These are phyloP conservation scores for Eupithecia inturbata DNA, from an alignment of 2,888 invertebrate genomes.

Conservation along the genomic window DNA sequence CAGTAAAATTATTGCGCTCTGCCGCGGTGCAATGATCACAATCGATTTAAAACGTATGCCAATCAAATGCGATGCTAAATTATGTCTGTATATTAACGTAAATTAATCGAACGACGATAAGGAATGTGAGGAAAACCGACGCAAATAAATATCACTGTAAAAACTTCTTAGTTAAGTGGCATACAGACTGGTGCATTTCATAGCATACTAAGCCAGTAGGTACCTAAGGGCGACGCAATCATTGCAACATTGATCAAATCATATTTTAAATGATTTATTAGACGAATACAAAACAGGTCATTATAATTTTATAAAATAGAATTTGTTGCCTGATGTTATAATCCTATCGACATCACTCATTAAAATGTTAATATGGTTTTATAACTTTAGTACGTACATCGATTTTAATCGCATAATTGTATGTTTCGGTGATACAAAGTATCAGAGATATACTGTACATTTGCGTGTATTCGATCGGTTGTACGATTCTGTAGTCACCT, in stretches of 20 bases:
- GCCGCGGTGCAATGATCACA: slow-evolving; percentile 8
- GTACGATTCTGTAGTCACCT: slow-evolving; percentile 19
- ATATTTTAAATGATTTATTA: not conserved
- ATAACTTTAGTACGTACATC: not conserved
- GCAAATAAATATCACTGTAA: slow-evolving; percentile 24
- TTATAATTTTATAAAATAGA: not conserved
- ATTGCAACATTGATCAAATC: not conserved
- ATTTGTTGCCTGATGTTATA: not conserved
- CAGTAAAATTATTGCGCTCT: not conserved
- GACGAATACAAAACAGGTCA: not conserved
- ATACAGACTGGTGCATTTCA: slow-evolving; percentile 10
- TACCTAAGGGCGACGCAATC: not conserved
- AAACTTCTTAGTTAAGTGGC: slow-evolving; percentile 8
- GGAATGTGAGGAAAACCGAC: slow-evolving; percentile 37
- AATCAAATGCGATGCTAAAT: slow-evolving; percentile 25
- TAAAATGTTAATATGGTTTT: slow-evolving; percentile 1
- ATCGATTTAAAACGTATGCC: slow-evolving; percentile 11
- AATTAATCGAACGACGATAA: slow-evolving; percentile 20
- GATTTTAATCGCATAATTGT: not conserved
- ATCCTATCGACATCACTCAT: not conserved
- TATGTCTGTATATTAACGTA: slow-evolving; percentile 32
- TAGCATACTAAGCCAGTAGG: not conserved
- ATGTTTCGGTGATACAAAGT: not conserved
- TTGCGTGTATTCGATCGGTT: not conserved
- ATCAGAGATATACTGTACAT: not conserved